Percentiles rank a stretch among this genome's conserved stretches.
Conservation (phyloP, 2,113 vertebrate genomes). For the Calidris pugnax region DNA sequence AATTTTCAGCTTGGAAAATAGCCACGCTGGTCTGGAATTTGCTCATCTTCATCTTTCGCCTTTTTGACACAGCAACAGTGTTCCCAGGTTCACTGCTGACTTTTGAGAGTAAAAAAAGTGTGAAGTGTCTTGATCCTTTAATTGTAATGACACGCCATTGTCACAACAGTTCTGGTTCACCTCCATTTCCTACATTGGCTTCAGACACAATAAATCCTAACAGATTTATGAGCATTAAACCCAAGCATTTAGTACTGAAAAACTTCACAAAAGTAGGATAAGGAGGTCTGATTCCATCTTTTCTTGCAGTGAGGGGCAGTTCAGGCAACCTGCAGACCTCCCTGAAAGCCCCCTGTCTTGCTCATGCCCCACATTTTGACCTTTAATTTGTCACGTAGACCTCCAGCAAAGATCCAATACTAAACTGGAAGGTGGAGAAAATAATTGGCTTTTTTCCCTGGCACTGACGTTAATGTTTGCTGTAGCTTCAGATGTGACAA, state of each 20-base stretch:
- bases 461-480: neutral
- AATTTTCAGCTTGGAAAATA: slow-evolving; percentile 52
- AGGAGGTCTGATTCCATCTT: neutral
- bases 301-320: neutral
- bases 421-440: neutral
- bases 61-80: neutral
- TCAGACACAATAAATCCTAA: neutral
- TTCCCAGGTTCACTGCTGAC: neutral
- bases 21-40: neutral
- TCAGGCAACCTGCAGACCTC: neutral
- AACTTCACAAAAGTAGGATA: neutral
- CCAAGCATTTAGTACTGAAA: neutral
- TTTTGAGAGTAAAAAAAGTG: neutral
- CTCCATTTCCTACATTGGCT: neutral
- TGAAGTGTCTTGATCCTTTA: neutral
- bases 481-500: neutral
- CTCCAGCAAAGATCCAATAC: neutral
- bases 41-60: neutral
- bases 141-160: neutral
- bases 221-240: neutral
- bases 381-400: neutral
- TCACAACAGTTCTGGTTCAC: neutral
- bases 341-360: neutral
- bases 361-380: neutral
- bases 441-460: slow-evolving; percentile 9